Evolutionary conservation across 2,113 vertebrate species (phyloP).

Genomic region (Psittacara wagleri): DNA sequence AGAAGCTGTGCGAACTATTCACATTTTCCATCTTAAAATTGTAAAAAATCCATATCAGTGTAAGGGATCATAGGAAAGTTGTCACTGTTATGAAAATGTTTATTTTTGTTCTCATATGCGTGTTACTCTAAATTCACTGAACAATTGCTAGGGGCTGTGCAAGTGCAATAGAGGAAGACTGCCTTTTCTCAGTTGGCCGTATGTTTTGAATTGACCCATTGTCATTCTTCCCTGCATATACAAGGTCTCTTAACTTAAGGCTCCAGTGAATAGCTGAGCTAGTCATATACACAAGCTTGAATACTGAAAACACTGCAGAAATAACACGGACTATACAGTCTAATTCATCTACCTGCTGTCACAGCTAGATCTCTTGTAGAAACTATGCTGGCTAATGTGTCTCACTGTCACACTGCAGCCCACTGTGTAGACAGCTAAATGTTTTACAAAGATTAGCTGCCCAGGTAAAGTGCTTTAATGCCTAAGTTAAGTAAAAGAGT

Average conservation of each 20-base stretch:
- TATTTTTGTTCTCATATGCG: not conserved
- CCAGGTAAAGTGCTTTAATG: not conserved
- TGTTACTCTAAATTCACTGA: not conserved
- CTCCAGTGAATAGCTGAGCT: not conserved
- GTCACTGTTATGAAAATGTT: not conserved
- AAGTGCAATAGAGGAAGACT: not conserved
- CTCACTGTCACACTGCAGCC: not conserved
- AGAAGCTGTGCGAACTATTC: not conserved
- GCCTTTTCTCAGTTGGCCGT: not conserved
- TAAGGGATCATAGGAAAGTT: not conserved
- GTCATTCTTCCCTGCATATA: not conserved
- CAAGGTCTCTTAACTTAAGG: not conserved
- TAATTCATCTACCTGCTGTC: not conserved
- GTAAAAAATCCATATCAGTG: not conserved
- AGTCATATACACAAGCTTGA: not conserved
- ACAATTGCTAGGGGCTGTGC: not conserved
- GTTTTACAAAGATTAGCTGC: not conserved
- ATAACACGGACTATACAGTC: not conserved
- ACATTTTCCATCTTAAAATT: not conserved
- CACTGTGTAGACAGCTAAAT: not conserved
- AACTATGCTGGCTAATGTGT: not conserved
- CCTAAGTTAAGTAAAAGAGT: not conserved
- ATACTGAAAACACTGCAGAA: not conserved
- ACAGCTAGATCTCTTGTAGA: not conserved
- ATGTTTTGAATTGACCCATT: not conserved